Base-by-base conservation (phyloP, 2,888 invertebrate species). In the Amiota communis region DNA sequence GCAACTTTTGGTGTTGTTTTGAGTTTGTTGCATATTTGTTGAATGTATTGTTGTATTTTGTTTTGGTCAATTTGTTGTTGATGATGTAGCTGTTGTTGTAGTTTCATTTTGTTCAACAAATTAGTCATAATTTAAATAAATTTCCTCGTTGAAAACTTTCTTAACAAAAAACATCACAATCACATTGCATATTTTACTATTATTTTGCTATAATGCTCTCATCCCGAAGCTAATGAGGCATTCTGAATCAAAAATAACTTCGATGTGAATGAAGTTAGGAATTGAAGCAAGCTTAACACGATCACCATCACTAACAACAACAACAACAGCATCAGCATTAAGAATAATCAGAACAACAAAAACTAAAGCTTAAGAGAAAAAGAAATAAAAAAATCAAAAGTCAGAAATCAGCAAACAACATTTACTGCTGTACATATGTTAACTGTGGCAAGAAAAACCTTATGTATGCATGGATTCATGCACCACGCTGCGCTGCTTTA, bases 171-270 rank as follows among this genome's bases (percentile, higher is more conserved):
- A n/a, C n/a, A n/a, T n/a, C n/a, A 8, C 23, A 20, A 59, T 17
- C 12, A 12, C 15, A 70, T 61, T 85, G 82, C 83, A 83, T 86
- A 85, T 83, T 86, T 79, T 86, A 85, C 85, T n/a, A n/a, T n/a
- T n/a, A 81, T 47, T 23, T 15, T 13, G 1, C 20, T 20, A 3
- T 12, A 49, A 67, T 67, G 67, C 51, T 17, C 23, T n/a, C 15
- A 46, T 51, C 13, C 53, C 64, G 64, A 75, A 75, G 76, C 75
- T 83, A 83, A 83, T 83, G 83, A 83, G 86, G 85, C 86, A 83
- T 83, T 83, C 85, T 85, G 85, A 71, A 36, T 36, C 36, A 36
- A 36, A 36, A 36, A 36, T 36, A 36, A 36, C 3, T 36, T 36
- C 6, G 6, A 36, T 36, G 36, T 36, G 36, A 36, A 6, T 36